Base-by-base conservation (phyloP, 2,888 invertebrate species). In the Caenorhabditis angaria region DNA sequence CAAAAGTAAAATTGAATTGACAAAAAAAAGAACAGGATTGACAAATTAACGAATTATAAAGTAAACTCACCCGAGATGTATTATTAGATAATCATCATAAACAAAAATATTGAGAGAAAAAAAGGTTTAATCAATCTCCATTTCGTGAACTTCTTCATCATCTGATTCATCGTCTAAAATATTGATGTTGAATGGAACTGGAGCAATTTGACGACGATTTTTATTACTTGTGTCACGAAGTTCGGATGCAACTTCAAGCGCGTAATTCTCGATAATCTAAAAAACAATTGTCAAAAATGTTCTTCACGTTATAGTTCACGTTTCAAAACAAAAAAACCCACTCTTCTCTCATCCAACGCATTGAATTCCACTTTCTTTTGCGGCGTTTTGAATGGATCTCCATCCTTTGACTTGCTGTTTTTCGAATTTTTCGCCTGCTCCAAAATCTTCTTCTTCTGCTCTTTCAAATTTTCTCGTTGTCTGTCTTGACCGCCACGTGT, bases 211-310 rank as follows among this genome's bases (percentile, higher is more conserved):
- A 24, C 82, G 76, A 8, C 66, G 55, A 27, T 68, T 66, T 6
- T 61, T 60, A 41, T 63, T 63, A 48, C 67, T 57, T 48, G 68
- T 62, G 32, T 76, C 75, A 10, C 78, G 70, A 2, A 82, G 61
- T 48, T 75, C 77, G 2, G 81, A 81, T 0, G 82, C 82, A 4
- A 82, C 82, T 48, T 82, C 79, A 50, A 77, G 64, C 10, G 78
- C 80, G 58, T 79, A 82, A 56, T 77, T 76, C 24, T 82, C 78
- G 53, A 81, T 77, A 54, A 82, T 82, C 82, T 82, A 64, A 53
- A 78, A 67, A 24, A 24, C 25, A 20, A 55, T 14, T 8, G 47
- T 12, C 28, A 25, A 35, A 25, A 54, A n/a, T n/a, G n/a, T n/a
- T n/a, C n/a, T n/a, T n/a, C n/a, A n/a, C n/a, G 20, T 60, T 60